phyloP scores from a whole-genome alignment of 2,797 vertebrate species.

The Zenarchopterus dispar region DNA sequence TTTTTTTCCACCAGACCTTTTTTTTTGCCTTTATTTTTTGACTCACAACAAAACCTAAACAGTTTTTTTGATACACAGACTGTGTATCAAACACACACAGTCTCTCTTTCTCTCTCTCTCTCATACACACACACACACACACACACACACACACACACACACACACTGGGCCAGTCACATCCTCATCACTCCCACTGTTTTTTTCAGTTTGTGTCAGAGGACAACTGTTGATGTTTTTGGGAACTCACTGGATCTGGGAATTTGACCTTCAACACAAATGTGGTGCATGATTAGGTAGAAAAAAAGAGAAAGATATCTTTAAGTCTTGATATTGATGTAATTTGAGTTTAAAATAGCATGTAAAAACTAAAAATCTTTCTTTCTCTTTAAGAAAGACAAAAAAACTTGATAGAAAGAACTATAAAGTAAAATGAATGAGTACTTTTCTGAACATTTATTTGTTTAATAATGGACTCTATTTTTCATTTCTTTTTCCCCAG shows the following conservation, averaged over 20 bases:
- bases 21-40: not conserved
- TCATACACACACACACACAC: constrained; percentile 16
- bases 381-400: too few relatives aligned
- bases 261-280: constrained; percentile 69
- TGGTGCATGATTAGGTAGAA: constrained; percentile 59
- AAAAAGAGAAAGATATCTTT: constrained; percentile 38
- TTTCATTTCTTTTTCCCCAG: too few relatives aligned
- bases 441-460: too few relatives aligned
- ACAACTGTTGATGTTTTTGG: constrained; percentile 6
- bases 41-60: not conserved
- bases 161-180: constrained; percentile 5
- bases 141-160: not conserved
- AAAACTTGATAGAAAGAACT: too few relatives aligned
- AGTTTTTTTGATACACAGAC: too few relatives aligned
- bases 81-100: too few relatives aligned
- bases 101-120: constrained; percentile 1
- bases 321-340: constrained; percentile 37
- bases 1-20: too few relatives aligned
- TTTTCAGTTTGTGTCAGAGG: constrained; percentile 23
- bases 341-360: constrained; percentile 37
- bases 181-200: constrained; percentile 18
- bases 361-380: constrained; percentile 19
- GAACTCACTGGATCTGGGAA: too few relatives aligned
- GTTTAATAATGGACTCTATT: too few relatives aligned
- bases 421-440: too few relatives aligned